These are phyloP conservation scores for Zaprionus taronus DNA, from an alignment of 1,140 invertebrate species.

Conservation along the genomic window DNA sequence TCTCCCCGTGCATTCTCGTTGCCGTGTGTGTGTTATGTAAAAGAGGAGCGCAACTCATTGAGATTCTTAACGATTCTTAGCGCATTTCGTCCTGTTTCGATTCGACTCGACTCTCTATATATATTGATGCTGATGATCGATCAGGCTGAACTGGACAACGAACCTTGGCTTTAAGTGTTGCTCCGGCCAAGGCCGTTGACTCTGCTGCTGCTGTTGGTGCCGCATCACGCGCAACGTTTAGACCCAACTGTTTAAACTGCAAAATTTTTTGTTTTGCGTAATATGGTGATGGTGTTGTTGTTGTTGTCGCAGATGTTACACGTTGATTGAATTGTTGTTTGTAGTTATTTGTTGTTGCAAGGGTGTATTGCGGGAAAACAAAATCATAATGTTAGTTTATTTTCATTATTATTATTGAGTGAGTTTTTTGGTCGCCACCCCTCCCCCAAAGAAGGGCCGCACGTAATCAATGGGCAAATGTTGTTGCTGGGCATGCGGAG, in stretches of 20 bases:
- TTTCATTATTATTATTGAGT: slow-evolving; percentile 34
- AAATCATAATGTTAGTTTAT: slow-evolving; percentile 66
- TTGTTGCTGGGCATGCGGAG: slow-evolving; percentile 4
- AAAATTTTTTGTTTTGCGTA: slow-evolving; percentile 66
- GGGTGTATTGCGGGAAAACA: slow-evolving; percentile 47
- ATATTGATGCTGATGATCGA: too few relatives aligned
- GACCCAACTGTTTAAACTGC: slow-evolving; percentile 79
- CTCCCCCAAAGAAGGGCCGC: slow-evolving; percentile 37
- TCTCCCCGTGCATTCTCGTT: slow-evolving; percentile 1
- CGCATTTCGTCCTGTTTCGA: too few relatives aligned
- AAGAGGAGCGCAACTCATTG: slow-evolving; percentile 23
- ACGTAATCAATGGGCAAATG: slow-evolving; percentile 61
- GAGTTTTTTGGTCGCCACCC: neutral
- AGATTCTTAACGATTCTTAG: neutral
- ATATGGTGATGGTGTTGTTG: slow-evolving; percentile 39
- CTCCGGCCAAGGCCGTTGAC: slow-evolving; percentile 53
- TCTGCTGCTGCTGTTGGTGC: slow-evolving; percentile 30
- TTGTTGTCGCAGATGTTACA: slow-evolving; percentile 20
- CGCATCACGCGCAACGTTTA: slow-evolving; percentile 67
- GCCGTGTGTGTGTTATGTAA: slow-evolving; percentile 66
- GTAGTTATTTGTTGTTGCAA: slow-evolving; percentile 24
- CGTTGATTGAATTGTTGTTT: slow-evolving; percentile 41
- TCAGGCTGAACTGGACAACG: slow-evolving; percentile 34
- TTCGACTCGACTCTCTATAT: too few relatives aligned
- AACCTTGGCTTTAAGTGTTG: slow-evolving; percentile 65